These are phyloP conservation scores for Lissonota sp. DNA, from an alignment of 2,888 invertebrate genomes.

Conservation along the genomic window DNA sequence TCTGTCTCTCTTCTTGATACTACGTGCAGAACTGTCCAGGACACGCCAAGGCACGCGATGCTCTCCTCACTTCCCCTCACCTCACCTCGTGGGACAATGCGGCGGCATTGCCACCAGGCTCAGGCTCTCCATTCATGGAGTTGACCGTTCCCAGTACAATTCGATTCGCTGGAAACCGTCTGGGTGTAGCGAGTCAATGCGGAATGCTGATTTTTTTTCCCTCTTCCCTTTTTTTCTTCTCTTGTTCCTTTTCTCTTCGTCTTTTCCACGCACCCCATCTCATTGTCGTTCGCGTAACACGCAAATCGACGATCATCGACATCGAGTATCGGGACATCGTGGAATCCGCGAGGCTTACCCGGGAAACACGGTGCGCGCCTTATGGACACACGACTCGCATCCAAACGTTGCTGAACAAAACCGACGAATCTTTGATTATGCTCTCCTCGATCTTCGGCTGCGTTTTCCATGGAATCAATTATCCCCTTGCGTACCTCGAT, in stretches of 20 bases:
- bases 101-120: constrained; percentile 43
- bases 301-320: constrained; percentile 36
- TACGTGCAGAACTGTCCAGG: constrained; percentile 64
- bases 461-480: constrained; percentile 48
- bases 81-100: constrained; percentile 72
- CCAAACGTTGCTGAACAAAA: constrained; percentile 45
- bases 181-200: constrained; percentile 68
- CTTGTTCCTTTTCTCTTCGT: constrained; percentile 12
- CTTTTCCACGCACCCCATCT: constrained; percentile 28
- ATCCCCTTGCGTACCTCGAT: constrained; percentile 20
- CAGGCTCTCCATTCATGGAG: constrained; percentile 74
- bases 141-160: constrained; percentile 77
- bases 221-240: constrained; percentile 35
- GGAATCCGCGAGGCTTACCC: constrained; percentile 55
- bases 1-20: constrained; percentile 3
- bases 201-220: constrained; percentile 75
- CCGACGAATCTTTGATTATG: constrained; percentile 46
- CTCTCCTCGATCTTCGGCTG: constrained; percentile 49
- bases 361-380: constrained; percentile 21
- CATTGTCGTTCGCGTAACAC: constrained; percentile 57
- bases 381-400: constrained; percentile 61
- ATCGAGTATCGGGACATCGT: constrained; percentile 33
- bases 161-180: constrained; percentile 79
- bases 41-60: constrained; percentile 63
- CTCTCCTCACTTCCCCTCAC: constrained; percentile 11